Percentiles rank a stretch among this genome's conserved stretches.
Evolutionary conservation across 2,888 invertebrate genomes (phyloP).

Genomic region (Ormyrus pomaceus): DNA sequence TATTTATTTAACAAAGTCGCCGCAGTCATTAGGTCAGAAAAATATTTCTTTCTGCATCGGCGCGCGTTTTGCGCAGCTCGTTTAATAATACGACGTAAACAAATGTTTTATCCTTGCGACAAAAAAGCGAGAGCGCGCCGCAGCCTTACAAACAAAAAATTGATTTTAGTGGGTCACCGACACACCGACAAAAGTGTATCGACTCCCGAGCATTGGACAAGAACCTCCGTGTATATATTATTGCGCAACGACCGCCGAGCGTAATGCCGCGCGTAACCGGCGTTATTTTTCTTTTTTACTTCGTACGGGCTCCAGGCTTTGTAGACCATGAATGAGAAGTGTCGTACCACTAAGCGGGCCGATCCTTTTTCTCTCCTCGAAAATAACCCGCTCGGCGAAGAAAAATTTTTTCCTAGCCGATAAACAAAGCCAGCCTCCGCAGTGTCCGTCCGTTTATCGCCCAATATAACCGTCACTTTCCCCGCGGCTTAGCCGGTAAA

Average conservation of each 20-base stretch:
- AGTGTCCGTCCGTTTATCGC: too few species aligned
- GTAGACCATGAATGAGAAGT: conserved; percentile 5
- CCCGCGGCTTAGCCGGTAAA: background rate
- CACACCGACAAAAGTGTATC: conserved; percentile 32
- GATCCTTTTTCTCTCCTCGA: too few species aligned
- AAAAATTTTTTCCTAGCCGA: too few species aligned
- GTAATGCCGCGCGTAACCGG: conserved; percentile 29
- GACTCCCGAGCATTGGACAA: conserved; percentile 8
- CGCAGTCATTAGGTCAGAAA: conserved; percentile 12
- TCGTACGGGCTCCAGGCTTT: background rate
- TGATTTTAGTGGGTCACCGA: conserved; percentile 45
- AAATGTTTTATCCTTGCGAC: conserved; percentile 39
- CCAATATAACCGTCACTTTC: too few species aligned
- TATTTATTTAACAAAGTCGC: conserved; percentile 5
- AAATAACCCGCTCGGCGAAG: too few species aligned
- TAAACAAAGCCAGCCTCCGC: too few species aligned
- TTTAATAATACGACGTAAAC: conserved; percentile 29
- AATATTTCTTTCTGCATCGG: conserved; percentile 40
- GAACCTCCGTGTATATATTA: conserved; percentile 14
- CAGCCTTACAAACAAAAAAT: conserved; percentile 6
- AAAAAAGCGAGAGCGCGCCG: conserved; percentile 11
- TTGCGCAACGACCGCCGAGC: conserved; percentile 37
- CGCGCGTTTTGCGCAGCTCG: conserved; percentile 1
- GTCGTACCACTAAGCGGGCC: background rate
- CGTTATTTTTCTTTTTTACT: background rate